These are phyloP conservation scores for Trichogramma pretiosum DNA, from an alignment of 1,140 invertebrate genomes.

Conservation along the genomic window DNA sequence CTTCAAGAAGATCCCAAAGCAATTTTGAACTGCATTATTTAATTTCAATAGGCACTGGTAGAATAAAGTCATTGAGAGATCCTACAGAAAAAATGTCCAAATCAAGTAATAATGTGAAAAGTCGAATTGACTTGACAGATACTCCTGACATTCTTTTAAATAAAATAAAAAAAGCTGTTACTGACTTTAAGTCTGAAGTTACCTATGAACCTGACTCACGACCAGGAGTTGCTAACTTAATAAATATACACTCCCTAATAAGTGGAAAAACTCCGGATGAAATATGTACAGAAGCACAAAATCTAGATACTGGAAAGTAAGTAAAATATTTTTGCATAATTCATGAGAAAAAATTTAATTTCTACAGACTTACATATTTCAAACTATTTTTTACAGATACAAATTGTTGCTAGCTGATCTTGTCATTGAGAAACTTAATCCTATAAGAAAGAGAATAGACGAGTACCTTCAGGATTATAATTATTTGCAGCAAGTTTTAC, in stretches of 20 bases:
- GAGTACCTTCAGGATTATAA: constrained; percentile 51
- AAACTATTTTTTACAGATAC: constrained; percentile 48
- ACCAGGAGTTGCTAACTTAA: constrained; percentile 82
- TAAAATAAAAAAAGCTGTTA: constrained; percentile 87
- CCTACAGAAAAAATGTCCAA: constrained; percentile 97
- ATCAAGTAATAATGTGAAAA: constrained; percentile 71
- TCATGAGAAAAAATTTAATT: neutral
- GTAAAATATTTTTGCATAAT: constrained; percentile 19
- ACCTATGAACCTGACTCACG: constrained; percentile 69
- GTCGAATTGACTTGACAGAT: constrained; percentile 75
- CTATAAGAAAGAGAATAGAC: constrained; percentile 59
- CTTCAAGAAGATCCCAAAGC: neutral
- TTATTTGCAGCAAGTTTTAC: constrained; percentile 61
- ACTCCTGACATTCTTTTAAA: constrained; percentile 62
- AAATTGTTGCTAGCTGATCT: constrained; percentile 69
- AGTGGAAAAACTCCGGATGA: constrained; percentile 59
- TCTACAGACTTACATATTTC: constrained; percentile 13
- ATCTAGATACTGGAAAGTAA: constrained; percentile 65
- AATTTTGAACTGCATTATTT: constrained; percentile 4
- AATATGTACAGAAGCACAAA: constrained; percentile 59
- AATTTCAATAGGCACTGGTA: constrained; percentile 46
- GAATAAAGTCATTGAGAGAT: constrained; percentile 73
- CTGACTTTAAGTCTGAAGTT: constrained; percentile 80
- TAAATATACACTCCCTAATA: constrained; percentile 73
- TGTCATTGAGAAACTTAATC: constrained; percentile 61